Base-by-base conservation (phyloP, 23 tunicate species). In the Styela plicata region DNA sequence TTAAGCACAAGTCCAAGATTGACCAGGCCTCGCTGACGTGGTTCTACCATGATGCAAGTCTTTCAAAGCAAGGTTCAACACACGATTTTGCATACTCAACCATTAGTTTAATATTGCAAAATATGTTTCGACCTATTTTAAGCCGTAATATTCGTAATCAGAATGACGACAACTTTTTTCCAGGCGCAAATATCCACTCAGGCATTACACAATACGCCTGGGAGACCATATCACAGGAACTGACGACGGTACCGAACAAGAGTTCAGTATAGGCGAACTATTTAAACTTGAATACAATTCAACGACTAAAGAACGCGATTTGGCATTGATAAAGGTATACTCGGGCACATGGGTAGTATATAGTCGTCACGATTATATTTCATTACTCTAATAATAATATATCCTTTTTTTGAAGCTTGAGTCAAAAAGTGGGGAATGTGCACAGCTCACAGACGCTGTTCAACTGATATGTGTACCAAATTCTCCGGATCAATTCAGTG, bases 161-260 rank as follows among this genome's bases (percentile, higher is more conserved):
- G n/a, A 68, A 25, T 69, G 10, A 30, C 28, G 13, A 26, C 31
- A 29, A n/a, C n/a, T n/a, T n/a, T n/a, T n/a, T 34, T 1, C 52
- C 26, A 83, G 82, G 0, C 63, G 76, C 0, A 26, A 24, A 36
- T 83, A 76, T 71, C 32, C 68, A 28, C 52, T 73, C 20, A 33
- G 21, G 29, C 16, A 73, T 5, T 92, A 87, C 69, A 67, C 80
- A 1, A 78, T 92, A 37, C 82, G 86, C 0, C 53, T 92, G 74
- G 97, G 97, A n/a, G 97, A 92, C 34, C 96, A 90, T 73, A 26
- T 28, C 22, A 65, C 96, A 30, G 36, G 63, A 53, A 44, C n/a
- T 26, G 30, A 31, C 23, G 96, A 90, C 53, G 83, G 81, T 34
- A 85, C 89, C 1, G 90, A 90, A 61, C 87, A 90, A 31, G 87